Conservation (phyloP, 2,113 vertebrate genomes). For the Nothocercus nigrocapillus region DNA sequence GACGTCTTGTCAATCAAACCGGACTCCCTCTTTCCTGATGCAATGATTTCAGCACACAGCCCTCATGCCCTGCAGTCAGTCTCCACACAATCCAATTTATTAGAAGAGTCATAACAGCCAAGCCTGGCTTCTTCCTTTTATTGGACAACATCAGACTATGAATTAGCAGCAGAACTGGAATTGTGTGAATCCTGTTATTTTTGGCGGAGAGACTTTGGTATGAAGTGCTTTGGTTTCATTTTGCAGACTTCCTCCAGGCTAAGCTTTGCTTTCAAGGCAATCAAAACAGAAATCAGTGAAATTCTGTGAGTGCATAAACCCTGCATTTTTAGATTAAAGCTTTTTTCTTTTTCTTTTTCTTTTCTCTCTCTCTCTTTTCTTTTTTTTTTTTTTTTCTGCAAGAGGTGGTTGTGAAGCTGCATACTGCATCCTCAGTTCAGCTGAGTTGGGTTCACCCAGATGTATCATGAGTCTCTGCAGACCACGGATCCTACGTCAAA, state of each 20-base stretch:
- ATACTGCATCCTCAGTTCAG: rapidly evolving
- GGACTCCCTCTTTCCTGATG: background rate
- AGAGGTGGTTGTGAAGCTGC: background rate
- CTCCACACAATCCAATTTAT: slow-evolving; percentile 69
- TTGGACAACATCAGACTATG: background rate
- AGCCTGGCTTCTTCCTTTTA: slow-evolving; percentile 36
- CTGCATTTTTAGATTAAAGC: background rate
- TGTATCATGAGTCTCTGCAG: rapidly evolving
- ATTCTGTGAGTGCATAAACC: background rate
- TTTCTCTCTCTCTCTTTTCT: background rate
- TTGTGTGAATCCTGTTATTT: slow-evolving; percentile 38
- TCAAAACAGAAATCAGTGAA: background rate
- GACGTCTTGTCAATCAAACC: slow-evolving; percentile 54
- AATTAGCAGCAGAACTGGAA: slow-evolving; percentile 52
- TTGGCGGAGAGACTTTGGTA: slow-evolving; percentile 10
- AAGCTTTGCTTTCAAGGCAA: slow-evolving; percentile 56
- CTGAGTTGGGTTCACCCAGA: background rate
- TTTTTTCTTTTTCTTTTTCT: background rate
- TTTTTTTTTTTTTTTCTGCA: background rate
- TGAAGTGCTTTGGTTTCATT: slow-evolving; percentile 48
- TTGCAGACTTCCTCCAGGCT: slow-evolving; percentile 34
- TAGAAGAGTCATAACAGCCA: slow-evolving; percentile 38
- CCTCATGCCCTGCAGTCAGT: slow-evolving; percentile 61
- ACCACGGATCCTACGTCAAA: background rate
- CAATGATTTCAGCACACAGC: slow-evolving; percentile 5